Evolutionary conservation across 2,113 vertebrate species (phyloP).

Genomic region (Dasypus novemcinctus): DNA sequence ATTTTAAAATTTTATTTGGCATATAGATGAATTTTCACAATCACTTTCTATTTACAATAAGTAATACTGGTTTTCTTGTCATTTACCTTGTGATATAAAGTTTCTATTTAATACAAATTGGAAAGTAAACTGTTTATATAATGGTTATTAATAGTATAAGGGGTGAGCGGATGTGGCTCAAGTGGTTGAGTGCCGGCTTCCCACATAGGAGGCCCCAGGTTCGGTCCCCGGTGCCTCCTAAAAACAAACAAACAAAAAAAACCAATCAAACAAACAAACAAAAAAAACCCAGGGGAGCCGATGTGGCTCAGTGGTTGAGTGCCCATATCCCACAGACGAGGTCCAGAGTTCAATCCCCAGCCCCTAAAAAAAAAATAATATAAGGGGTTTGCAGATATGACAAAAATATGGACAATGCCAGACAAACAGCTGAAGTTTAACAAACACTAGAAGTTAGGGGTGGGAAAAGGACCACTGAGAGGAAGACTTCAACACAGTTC

Average conservation of each 20-base stretch:
- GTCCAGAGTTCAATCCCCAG: too few species aligned
- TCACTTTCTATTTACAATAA: not conserved
- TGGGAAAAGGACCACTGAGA: not conserved
- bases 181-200: too few species aligned
- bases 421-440: not conserved
- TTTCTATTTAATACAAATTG: not conserved
- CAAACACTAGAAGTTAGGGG: not conserved
- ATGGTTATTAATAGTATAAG: not conserved
- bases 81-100: not conserved
- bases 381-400: not conserved
- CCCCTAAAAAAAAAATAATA: not conserved
- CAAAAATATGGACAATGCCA: not conserved
- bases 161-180: too few species aligned
- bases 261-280: too few species aligned
- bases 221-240: too few species aligned
- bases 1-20: not conserved
- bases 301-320: too few species aligned
- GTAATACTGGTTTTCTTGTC: not conserved
- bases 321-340: too few species aligned
- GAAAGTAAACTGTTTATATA: not conserved
- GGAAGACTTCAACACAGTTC: accelerated
- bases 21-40: not conserved
- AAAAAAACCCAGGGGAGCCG: too few species aligned
- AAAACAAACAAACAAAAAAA: too few species aligned
- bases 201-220: too few species aligned